Evolutionary conservation across 2,797 vertebrate species (phyloP).

Genomic region (Antennarius maculatus): DNA sequence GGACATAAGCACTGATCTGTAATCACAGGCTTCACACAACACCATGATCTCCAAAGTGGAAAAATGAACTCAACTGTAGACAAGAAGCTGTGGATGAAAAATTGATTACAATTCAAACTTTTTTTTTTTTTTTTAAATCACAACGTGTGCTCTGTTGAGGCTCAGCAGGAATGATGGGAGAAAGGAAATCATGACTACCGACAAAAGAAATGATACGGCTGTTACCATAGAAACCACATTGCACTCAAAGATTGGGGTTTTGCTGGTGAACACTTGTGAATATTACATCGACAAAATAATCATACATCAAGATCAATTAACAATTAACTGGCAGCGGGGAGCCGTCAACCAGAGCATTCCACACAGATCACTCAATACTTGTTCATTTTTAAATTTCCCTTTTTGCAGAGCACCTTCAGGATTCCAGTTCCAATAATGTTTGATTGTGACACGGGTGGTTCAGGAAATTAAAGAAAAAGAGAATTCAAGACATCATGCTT

Average conservation of each 20-base stretch:
- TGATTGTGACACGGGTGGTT: too few species aligned
- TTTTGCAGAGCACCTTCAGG: too few species aligned
- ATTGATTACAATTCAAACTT: constrained; percentile 51
- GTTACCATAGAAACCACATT: constrained; percentile 38
- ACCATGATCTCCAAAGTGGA: constrained; percentile 42
- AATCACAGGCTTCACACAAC: constrained; percentile 59
- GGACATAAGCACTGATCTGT: constrained; percentile 61
- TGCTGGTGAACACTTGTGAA: background rate
- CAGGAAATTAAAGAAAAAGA: too few species aligned
- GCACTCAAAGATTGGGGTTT: background rate
- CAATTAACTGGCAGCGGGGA: background rate
- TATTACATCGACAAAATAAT: background rate
- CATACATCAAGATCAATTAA: too few species aligned
- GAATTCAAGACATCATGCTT: too few species aligned
- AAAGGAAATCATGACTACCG: constrained; percentile 29
- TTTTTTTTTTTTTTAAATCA: constrained; percentile 48
- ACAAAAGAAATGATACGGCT: constrained; percentile 23
- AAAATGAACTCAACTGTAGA: constrained; percentile 43
- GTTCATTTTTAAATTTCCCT: background rate
- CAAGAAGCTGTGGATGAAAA: constrained; percentile 57
- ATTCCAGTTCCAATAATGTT: too few species aligned
- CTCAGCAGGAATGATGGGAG: constrained; percentile 34
- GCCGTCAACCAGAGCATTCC: background rate
- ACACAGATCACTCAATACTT: background rate
- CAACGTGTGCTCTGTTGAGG: constrained; percentile 24